Evolutionary conservation across 2,888 invertebrate genomes (phyloP).

Genomic region (Molanna angustata): DNA sequence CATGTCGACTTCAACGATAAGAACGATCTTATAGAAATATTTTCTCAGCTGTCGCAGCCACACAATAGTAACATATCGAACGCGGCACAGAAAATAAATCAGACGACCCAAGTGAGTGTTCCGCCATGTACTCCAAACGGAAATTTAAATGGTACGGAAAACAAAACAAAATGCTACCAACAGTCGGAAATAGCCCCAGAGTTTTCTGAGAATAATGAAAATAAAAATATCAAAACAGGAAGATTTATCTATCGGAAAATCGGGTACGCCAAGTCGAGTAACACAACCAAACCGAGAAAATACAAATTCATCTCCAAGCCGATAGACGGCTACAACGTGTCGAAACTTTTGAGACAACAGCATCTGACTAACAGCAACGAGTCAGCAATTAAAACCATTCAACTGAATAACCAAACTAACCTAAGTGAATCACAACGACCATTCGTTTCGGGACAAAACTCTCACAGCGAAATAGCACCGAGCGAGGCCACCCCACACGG

Average conservation of each 20-base stretch:
- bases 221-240: conserved; percentile 22
- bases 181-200: conserved; percentile 21
- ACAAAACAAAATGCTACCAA: conserved; percentile 29
- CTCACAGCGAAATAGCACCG: too few relatives aligned
- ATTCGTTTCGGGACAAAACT: too few relatives aligned
- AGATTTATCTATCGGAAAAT: conserved; percentile 30
- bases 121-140: conserved; percentile 23
- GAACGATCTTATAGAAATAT: conserved; percentile 29
- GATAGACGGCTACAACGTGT: too few relatives aligned
- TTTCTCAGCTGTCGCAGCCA: conserved; percentile 28
- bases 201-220: conserved; percentile 15
- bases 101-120: conserved; percentile 17
- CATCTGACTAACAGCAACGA: too few relatives aligned
- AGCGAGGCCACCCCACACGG: too few relatives aligned
- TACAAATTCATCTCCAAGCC: conserved; percentile 17
- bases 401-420: too few relatives aligned
- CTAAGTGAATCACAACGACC: too few relatives aligned
- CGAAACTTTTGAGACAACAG: too few relatives aligned
- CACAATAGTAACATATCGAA: conserved; percentile 13
- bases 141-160: conserved; percentile 32
- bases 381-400: too few relatives aligned
- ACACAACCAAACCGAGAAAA: conserved; percentile 17
- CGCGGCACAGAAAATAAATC: conserved; percentile 16
- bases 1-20: conserved; percentile 7
- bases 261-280: conserved; percentile 16